Evolutionary conservation across 2,797 vertebrate species (phyloP), one percentile per base, ranked within the genome.

Genomic region (Gambusia yucatana): DNA sequence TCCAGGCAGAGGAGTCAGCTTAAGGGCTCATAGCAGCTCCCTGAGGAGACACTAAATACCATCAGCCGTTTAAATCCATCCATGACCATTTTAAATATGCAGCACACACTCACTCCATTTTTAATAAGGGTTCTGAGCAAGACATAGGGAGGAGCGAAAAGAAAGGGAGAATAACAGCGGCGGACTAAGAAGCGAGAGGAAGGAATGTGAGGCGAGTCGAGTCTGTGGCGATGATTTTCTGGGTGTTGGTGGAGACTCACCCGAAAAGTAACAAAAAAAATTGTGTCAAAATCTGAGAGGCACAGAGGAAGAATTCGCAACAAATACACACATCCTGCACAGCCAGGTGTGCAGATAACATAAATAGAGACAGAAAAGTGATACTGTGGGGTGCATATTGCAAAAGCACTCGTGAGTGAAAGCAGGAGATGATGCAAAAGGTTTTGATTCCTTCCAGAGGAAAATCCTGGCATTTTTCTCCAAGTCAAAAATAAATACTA

Each of bases 21-120:
- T 93, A 93, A 93, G 92, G 91, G 92, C 91, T 93, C 91, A 91
- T 92, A 91, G 89, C 89, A 89, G 88, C 89, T 93, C 94, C 94
- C 93, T 82, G 86, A 93, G 92, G 94, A 94, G 91, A 93, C 91
- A 90, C 94, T 94, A 94, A 95, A 95, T 93, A 95, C 93, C 92
- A 92, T 93, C 93, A 92, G 93, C 92, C 92, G 87, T 93, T 95
- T 95, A 94, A 95, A 94, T 90, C 88, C 92, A 92, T 92, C 94
- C 94, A 92, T 93, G 90, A 92, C 88, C 88, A 90, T 89, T 92
- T 93, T 91, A 94, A 94, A 95, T 93, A 95, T 94, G 92, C 93
- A 94, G 88, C 89, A 86, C 90, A 89, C 89, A 89, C 90, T 87
- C 87, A 73, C 92, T 94, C 86, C 90, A 94, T 94, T 93, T 94